These are phyloP conservation scores for Nerophis lumbriciformis DNA, from an alignment of 2,113 vertebrate genomes.

Conservation along the genomic window DNA sequence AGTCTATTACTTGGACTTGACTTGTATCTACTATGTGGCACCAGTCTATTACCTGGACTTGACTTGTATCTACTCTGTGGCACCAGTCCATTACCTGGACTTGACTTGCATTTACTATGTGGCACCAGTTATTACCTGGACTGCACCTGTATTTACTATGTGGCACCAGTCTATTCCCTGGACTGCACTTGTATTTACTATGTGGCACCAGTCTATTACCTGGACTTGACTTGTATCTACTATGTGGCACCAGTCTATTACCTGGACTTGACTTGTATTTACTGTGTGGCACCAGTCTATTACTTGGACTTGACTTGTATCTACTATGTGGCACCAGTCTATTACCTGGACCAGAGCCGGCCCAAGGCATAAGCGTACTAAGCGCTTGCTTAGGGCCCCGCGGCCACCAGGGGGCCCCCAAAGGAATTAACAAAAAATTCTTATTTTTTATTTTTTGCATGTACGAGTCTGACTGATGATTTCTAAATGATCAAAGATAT, in stretches of 20 bases:
- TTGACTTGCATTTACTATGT: background rate
- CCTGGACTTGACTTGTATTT: background rate
- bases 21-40: background rate
- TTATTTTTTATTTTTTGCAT: no score
- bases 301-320: background rate
- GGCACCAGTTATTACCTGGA: conserved; percentile 47
- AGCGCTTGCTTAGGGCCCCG: no score
- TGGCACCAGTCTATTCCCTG: background rate
- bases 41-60: background rate
- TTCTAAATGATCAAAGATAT: no score
- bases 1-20: no score
- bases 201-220: conserved; percentile 10
- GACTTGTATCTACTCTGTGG: background rate
- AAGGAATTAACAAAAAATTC: no score
- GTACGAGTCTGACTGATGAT: no score
- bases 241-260: background rate
- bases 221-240: conserved; percentile 4
- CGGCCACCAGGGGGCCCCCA: no score
- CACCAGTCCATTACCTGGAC: conserved; percentile 24
- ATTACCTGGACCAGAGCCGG: conserved; percentile 58
- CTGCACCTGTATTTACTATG: conserved; percentile 59
- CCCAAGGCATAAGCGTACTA: no score
- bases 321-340: background rate
- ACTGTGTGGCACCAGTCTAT: background rate
- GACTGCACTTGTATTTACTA: background rate